Conservation (phyloP, 1,140 invertebrate species). For the Drosophila rufa region DNA sequence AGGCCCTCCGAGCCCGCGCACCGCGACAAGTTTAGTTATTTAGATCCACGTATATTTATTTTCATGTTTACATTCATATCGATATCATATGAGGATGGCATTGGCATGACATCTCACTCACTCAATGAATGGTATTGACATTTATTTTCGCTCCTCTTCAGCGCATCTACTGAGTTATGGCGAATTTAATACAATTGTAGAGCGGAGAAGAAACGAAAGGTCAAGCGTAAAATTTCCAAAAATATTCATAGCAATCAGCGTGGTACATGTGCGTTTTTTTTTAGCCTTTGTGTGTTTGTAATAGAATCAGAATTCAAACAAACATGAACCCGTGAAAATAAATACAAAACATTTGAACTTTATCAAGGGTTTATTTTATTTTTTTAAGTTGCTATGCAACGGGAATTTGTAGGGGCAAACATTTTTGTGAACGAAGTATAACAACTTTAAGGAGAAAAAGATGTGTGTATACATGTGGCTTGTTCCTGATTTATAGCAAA, state of each 20-base stretch:
- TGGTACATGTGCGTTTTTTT: neutral
- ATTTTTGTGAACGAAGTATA: neutral
- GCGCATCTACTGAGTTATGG: conserved; percentile 9
- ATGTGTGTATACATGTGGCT: neutral
- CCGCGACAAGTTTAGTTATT: conserved; percentile 42
- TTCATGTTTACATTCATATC: conserved; percentile 40
- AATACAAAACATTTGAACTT: conserved; percentile 1
- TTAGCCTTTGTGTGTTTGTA: neutral
- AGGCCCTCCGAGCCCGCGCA: conserved; percentile 1
- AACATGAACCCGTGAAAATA: conserved; percentile 11
- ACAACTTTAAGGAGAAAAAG: neutral
- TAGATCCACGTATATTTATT: conserved; percentile 21
- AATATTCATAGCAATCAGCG: conserved; percentile 39
- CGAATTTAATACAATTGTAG: conserved; percentile 26
- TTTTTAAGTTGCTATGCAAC: neutral
- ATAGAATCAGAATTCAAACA: conserved; percentile 13
- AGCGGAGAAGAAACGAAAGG: conserved; percentile 16
- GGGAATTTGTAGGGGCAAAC: neutral
- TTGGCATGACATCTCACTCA: conserved; percentile 18
- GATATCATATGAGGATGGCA: conserved; percentile 10
- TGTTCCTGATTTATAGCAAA: neutral
- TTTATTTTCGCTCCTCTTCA: conserved; percentile 21
- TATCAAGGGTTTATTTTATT: neutral
- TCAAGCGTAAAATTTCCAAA: conserved; percentile 37
- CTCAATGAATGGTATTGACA: conserved; percentile 25